These are phyloP conservation scores for Malurus elegans DNA, from an alignment of 2,113 vertebrate species.

Conservation along the genomic window DNA sequence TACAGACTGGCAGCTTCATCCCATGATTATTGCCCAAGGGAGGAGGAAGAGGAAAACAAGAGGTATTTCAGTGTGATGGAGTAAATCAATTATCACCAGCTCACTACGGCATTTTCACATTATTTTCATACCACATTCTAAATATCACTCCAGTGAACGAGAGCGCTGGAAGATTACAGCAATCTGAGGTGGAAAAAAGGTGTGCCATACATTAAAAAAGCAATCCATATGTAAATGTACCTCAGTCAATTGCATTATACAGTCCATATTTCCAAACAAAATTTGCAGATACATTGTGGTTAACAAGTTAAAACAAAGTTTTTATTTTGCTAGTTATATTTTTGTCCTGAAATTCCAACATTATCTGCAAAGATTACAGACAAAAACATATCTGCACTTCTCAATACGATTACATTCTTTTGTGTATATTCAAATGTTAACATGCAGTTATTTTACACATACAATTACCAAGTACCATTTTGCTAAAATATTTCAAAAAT, in stretches of 20 bases:
- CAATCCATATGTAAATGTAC: neutral
- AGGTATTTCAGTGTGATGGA: constrained; percentile 70
- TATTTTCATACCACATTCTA: constrained; percentile 58
- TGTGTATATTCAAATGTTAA: neutral
- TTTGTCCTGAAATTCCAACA: neutral
- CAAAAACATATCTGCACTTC: neutral
- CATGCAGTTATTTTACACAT: neutral
- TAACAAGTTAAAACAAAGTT: neutral
- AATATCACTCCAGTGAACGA: constrained; percentile 20
- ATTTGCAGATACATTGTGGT: neutral
- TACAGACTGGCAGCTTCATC: constrained; percentile 79
- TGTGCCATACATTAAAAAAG: neutral
- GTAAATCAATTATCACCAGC: constrained; percentile 79
- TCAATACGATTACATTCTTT: neutral
- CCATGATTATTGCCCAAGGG: constrained; percentile 80
- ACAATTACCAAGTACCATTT: neutral
- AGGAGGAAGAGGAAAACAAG: constrained; percentile 76
- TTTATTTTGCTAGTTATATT: neutral
- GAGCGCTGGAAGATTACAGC: neutral
- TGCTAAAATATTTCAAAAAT: neutral
- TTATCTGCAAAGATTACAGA: neutral
- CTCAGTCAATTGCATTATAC: neutral
- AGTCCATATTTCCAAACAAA: neutral
- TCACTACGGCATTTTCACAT: constrained; percentile 63
- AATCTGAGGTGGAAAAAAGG: neutral